These are phyloP conservation scores for Otis tarda DNA, from an alignment of 2,113 vertebrate genomes.

Conservation along the genomic window DNA sequence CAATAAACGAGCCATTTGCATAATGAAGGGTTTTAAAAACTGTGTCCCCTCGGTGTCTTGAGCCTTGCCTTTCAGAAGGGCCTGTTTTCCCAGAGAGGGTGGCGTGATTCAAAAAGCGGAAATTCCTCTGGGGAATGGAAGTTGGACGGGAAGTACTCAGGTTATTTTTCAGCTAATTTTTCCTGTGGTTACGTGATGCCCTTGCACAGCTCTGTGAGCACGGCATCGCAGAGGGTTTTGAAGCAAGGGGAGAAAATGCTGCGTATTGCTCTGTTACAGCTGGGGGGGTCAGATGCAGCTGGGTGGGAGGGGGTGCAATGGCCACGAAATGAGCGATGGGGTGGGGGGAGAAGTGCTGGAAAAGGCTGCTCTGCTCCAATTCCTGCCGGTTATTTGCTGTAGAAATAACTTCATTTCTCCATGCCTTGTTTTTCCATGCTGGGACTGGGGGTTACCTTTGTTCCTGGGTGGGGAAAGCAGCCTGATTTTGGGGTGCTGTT, in stretches of 20 bases:
- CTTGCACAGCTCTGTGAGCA: background rate
- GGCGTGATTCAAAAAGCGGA: background rate
- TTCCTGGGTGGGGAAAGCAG: background rate
- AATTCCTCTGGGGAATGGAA: background rate
- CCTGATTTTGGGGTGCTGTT: background rate
- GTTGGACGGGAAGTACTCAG: background rate
- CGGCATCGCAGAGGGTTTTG: background rate
- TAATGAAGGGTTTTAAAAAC: constrained; percentile 42
- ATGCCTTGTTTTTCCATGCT: background rate
- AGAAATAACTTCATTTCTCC: background rate
- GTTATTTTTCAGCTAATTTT: background rate
- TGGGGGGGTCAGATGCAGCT: background rate
- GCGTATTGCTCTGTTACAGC: fast-evolving
- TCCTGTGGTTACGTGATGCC: fast-evolving
- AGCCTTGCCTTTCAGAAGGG: constrained; percentile 24
- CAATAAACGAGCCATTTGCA: constrained; percentile 51
- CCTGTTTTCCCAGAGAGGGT: background rate
- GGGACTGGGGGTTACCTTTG: background rate
- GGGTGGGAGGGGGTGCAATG: too few relatives aligned
- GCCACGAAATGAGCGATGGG: background rate
- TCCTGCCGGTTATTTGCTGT: background rate
- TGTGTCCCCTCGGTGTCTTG: background rate
- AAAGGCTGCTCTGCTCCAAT: background rate
- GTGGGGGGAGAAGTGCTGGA: background rate
- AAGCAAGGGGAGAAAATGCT: background rate